Evolutionary conservation across 2,797 vertebrate genomes (phyloP).

Genomic region (Thamnophis elegans): DNA sequence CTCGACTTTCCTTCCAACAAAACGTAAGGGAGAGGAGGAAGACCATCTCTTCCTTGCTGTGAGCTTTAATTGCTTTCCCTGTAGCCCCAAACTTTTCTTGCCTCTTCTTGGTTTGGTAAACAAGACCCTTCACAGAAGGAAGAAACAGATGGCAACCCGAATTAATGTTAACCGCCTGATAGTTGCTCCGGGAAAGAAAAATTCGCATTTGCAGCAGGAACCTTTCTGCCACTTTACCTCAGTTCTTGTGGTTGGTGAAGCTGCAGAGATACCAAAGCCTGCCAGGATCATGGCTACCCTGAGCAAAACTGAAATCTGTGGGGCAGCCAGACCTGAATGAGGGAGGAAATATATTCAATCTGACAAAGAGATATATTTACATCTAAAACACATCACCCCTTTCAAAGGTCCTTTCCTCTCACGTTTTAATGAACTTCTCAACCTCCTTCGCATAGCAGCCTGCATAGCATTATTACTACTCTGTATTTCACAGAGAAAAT

Average conservation of each 20-base stretch:
- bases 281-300: constrained; percentile 45
- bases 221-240: constrained; percentile 66
- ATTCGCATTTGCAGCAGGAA: constrained; percentile 65
- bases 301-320: constrained; percentile 31
- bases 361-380: constrained; percentile 1
- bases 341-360: constrained; percentile 37
- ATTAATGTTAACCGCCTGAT: constrained; percentile 58
- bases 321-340: constrained; percentile 31
- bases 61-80: constrained; percentile 58
- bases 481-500: not conserved
- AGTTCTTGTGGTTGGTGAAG: constrained; percentile 59
- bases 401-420: not conserved
- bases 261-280: constrained; percentile 53
- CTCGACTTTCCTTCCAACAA: not conserved
- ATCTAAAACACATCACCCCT: not conserved
- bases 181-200: constrained; percentile 57
- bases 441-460: not conserved
- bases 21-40: not conserved
- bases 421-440: not conserved
- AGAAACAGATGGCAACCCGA: constrained; percentile 53
- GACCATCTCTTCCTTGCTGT: not conserved
- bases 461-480: not conserved
- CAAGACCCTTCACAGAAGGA: constrained; percentile 63
- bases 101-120: constrained; percentile 55
- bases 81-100: constrained; percentile 57